A percentile compares a stretch with the other conserved stretches of the same genome.
Evolutionary conservation across 2,113 vertebrate species (phyloP).

Genomic region (Grallaria varia): DNA sequence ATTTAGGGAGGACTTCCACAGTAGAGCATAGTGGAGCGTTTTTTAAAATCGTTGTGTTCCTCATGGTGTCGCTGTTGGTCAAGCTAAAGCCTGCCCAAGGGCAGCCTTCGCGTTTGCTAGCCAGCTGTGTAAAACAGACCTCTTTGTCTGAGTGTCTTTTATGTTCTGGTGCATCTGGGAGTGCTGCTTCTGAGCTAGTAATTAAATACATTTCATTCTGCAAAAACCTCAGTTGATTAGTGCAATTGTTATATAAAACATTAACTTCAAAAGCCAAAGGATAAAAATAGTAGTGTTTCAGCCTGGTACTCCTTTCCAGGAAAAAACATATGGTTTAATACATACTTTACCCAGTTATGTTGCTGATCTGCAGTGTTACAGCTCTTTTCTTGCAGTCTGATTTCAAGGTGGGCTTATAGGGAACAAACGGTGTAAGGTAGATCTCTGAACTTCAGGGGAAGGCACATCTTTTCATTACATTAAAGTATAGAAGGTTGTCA

Average conservation of each 20-base stretch:
- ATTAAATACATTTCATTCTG: constrained; percentile 12
- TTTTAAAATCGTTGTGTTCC: not conserved
- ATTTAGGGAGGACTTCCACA: not conserved
- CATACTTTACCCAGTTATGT: not conserved
- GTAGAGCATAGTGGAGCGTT: fast-evolving
- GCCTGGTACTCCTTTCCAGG: not conserved
- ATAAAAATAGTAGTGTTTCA: not conserved
- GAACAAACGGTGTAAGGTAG: not conserved
- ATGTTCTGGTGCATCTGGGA: not conserved
- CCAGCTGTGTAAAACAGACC: not conserved
- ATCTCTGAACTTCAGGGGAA: not conserved
- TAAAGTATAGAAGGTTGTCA: not conserved
- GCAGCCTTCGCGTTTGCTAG: not conserved
- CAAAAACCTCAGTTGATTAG: not conserved
- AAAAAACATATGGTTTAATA: not conserved
- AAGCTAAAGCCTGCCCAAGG: not conserved
- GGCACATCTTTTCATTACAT: not conserved
- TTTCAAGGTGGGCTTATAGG: not conserved
- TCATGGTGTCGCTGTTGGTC: constrained; percentile 35
- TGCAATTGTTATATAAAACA: not conserved
- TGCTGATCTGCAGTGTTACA: not conserved
- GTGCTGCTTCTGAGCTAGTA: not conserved
- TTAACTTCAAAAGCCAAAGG: not conserved
- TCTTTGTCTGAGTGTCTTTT: not conserved
- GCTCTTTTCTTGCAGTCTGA: not conserved